These are phyloP conservation scores for Grammomys dolichurus DNA, from an alignment of 2,113 vertebrate species.

Conservation along the genomic window DNA sequence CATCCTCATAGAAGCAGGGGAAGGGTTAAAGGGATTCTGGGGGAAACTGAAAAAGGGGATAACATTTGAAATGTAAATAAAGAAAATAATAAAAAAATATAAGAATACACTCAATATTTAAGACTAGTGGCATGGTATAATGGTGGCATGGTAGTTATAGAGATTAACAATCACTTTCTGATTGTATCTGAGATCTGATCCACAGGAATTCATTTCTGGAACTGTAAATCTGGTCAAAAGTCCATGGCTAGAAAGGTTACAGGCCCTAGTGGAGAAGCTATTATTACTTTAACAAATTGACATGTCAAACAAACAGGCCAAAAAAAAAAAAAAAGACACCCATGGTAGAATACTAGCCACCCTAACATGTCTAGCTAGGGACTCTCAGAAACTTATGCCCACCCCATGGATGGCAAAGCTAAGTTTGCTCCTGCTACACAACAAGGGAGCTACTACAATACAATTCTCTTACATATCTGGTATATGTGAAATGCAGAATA, in stretches of 20 bases:
- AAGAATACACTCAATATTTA: not conserved
- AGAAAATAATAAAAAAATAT: too few species aligned
- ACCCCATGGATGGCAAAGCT: not conserved
- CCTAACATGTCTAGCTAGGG: not conserved
- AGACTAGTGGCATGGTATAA: not conserved
- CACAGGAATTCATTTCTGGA: not conserved
- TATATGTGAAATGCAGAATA: not conserved
- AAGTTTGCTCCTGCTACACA: not conserved
- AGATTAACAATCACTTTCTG: not conserved
- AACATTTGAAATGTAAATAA: too few species aligned
- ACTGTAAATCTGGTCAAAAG: not conserved
- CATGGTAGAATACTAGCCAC: not conserved
- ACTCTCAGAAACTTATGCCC: not conserved
- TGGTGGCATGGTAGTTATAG: not conserved
- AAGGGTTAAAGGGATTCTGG: accelerated
- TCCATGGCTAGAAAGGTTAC: not conserved
- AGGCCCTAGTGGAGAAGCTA: not conserved
- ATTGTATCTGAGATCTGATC: not conserved
- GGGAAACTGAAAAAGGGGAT: too few species aligned
- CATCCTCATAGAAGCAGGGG: too few species aligned
- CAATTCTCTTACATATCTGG: not conserved
- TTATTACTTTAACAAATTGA: not conserved
- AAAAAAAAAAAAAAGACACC: not conserved
- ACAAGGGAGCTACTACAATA: not conserved
- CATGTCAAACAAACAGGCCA: not conserved